Evolutionary conservation across 92 coral and sea anemone species (phyloP).

Genomic region (Porites evermanni): DNA sequence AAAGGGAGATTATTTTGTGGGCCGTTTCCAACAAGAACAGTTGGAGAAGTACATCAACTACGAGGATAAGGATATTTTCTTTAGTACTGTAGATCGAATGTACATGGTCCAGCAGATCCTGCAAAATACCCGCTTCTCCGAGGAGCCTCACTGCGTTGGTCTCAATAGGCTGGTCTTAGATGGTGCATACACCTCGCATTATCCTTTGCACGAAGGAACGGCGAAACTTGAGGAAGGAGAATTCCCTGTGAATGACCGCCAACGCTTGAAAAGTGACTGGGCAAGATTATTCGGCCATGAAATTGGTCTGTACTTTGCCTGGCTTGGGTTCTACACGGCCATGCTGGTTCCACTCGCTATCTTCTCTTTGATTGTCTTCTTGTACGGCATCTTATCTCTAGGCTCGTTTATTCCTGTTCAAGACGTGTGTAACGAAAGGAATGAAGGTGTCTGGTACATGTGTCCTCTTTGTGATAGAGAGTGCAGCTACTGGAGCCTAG

Average conservation of each 20-base stretch:
- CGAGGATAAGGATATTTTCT: conserved; percentile 62
- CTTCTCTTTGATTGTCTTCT: conserved; percentile 72
- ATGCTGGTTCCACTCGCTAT: conserved; percentile 83
- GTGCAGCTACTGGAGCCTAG: conserved; percentile 89
- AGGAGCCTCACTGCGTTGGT: conserved; percentile 48
- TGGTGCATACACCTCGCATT: conserved; percentile 62
- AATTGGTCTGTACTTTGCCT: conserved; percentile 80
- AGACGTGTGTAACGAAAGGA: conserved; percentile 69
- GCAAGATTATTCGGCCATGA: conserved; percentile 85
- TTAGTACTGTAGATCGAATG: conserved; percentile 42
- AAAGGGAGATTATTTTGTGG: conserved; percentile 66
- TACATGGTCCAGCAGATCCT: conserved; percentile 61
- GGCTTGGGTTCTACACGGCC: conserved; percentile 88
- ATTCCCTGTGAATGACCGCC: conserved; percentile 66
- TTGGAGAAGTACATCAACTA: conserved; percentile 49
- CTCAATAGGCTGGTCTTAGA: conserved; percentile 60
- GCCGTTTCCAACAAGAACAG: conserved; percentile 61
- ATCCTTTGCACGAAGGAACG: conserved; percentile 80
- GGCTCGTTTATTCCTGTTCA: conserved; percentile 64
- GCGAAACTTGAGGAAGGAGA: conserved; percentile 37
- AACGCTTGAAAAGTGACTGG: conserved; percentile 80
- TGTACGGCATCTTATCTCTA: conserved; percentile 78
- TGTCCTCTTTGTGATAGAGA: conserved; percentile 90
- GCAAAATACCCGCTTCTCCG: conserved; percentile 49
- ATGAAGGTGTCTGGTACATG: conserved; percentile 77